Evolutionary conservation across 2,888 invertebrate species (phyloP).

Genomic region (Sycophila texana): DNA sequence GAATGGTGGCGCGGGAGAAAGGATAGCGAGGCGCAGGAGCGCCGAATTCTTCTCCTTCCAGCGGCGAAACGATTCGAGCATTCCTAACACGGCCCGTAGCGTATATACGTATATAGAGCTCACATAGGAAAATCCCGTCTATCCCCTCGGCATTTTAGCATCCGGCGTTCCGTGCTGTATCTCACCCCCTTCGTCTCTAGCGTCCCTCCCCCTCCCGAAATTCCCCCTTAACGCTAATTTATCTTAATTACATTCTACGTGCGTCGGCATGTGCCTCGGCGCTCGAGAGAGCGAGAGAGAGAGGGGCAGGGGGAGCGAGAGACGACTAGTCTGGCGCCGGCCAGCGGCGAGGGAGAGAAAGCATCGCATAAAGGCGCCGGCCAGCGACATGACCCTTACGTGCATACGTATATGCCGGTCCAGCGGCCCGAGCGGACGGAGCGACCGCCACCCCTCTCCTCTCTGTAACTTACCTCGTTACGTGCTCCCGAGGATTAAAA

Average conservation of each 20-base stretch:
- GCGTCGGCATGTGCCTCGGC: slow-evolving; percentile 67
- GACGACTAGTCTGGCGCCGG: background rate
- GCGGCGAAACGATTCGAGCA: slow-evolving; percentile 35
- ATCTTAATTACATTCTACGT: slow-evolving; percentile 75
- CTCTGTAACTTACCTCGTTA: slow-evolving; percentile 47
- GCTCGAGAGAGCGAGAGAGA: slow-evolving; percentile 12
- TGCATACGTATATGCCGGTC: background rate
- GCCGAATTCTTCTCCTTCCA: slow-evolving; percentile 52
- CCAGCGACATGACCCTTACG: slow-evolving; percentile 34
- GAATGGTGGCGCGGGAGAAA: background rate
- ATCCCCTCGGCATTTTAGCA: slow-evolving; percentile 46
- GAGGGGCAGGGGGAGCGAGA: slow-evolving; percentile 5
- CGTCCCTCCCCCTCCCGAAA: slow-evolving; percentile 63
- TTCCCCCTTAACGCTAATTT: slow-evolving; percentile 74
- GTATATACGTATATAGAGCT: background rate
- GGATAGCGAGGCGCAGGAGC: background rate
- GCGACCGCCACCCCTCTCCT: background rate
- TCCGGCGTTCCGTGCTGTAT: slow-evolving; percentile 6
- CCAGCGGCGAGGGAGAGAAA: slow-evolving; percentile 14
- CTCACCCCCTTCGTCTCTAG: slow-evolving; percentile 54
- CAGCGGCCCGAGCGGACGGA: background rate
- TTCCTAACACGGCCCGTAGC: slow-evolving; percentile 29
- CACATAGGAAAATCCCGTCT: slow-evolving; percentile 42
- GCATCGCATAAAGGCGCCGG: slow-evolving; percentile 28
- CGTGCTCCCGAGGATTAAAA: slow-evolving; percentile 46